Conservation (phyloP, 2,113 vertebrate genomes). For the Sylvilagus bachmani region DNA sequence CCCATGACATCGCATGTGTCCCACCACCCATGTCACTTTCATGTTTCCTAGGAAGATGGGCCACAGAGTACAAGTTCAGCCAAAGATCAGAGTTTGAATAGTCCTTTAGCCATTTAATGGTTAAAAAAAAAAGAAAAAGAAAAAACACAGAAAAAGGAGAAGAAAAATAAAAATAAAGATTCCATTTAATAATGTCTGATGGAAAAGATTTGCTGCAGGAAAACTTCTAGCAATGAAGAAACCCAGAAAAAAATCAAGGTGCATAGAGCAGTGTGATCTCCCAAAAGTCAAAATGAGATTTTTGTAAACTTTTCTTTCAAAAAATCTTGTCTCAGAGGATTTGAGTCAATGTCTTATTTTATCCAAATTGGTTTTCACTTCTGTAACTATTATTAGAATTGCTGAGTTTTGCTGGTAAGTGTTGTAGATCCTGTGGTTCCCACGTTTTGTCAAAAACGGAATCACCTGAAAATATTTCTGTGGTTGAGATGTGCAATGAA, state of each 20-base stretch:
- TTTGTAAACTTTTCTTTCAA: conserved; percentile 59
- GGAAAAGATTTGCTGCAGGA: not conserved
- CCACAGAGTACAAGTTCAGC: not conserved
- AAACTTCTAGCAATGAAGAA: not conserved
- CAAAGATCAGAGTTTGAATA: not conserved
- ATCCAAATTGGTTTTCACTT: conserved; percentile 75
- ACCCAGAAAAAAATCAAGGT: not conserved
- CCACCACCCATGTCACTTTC: rapidly evolving
- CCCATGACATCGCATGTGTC: not conserved
- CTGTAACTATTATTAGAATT: conserved; percentile 81
- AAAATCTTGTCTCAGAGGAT: conserved; percentile 27
- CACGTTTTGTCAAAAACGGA: conserved; percentile 74
- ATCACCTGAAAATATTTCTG: conserved; percentile 79
- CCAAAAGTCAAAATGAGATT: conserved; percentile 38
- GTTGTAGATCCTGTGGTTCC: conserved; percentile 79
- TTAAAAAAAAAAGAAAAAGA: not conserved
- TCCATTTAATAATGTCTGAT: not conserved
- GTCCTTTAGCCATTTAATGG: not conserved
- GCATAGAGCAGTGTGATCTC: conserved; percentile 15
- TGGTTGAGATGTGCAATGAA: conserved; percentile 30
- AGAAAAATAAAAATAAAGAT: not conserved
- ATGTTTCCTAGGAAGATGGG: not conserved
- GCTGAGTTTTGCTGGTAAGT: conserved; percentile 72
- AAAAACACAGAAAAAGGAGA: not conserved
- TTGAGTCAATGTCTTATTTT: conserved; percentile 76